Base-by-base conservation (phyloP, 2,113 vertebrate species). In the Solea senegalensis region DNA sequence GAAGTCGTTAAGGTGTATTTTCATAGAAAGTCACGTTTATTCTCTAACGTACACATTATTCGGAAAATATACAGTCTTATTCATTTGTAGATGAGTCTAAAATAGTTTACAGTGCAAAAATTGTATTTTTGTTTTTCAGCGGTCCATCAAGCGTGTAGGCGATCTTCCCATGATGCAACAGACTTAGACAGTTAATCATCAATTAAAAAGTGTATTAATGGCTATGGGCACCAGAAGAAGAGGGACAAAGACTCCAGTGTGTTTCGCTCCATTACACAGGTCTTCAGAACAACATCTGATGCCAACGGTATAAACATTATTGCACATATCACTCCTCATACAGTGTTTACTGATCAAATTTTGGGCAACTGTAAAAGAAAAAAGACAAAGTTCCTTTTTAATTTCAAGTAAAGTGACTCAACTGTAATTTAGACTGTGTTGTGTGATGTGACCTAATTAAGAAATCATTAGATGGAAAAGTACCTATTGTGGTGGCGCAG, bases 321-420 rank as follows among this genome's bases (percentile, higher is more conserved):
- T 13, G 49, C 65, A 88, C 60, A 79, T 28, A 46, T 83, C 78
- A 13, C 81, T 86, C 54, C 44, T 82, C 81, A 74, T 84, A 63
- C 80, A 89, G n/a, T 85, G 9, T 66, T 85, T 86, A 59, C 12
- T 70, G 77, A 87, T 43, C 69, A 81, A 0, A 54, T 85, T 89
- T 46, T 84, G 51, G 57, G 72, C 48, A 53, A 68, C 61, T 83
- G 74, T 9, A 72, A 67, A 10, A 69, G 3, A 59, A 2, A 76
- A 14, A 41, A 59, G 7, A 8, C 34, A 41, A 70, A 9, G 5
- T 34, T 52, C 9, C 7, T 46, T 65, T 21, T 8, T 27, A 61
- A 61, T 48, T 5, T 59, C 11, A 57, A 10, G 56, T 14, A 14
- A 34, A 52, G 21, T n/a, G 1, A 51, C 34, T 34, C 3, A 34